Evolutionary conservation across 1,140 invertebrate genomes (phyloP).

Genomic region (Drosophila kikkawai): DNA sequence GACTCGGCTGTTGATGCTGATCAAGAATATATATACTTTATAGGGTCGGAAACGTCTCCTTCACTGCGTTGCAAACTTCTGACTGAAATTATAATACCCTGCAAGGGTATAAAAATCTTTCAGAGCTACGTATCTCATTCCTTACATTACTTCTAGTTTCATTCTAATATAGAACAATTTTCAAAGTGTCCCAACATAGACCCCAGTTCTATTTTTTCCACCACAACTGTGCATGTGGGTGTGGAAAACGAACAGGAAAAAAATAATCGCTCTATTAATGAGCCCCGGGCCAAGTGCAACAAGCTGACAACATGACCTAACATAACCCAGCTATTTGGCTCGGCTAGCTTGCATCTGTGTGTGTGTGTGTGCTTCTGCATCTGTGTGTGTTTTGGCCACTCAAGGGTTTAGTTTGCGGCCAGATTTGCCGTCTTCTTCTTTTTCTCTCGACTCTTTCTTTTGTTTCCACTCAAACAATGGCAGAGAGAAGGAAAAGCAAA

Average conservation of each 20-base stretch:
- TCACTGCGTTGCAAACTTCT: too few species aligned
- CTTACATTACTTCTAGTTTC: not conserved
- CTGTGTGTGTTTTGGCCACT: slow-evolving; percentile 23
- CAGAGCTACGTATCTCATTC: not conserved
- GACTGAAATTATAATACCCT: too few species aligned
- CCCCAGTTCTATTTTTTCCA: not conserved
- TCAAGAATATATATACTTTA: too few species aligned
- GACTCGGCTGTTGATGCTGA: too few species aligned
- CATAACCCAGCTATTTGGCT: slow-evolving; percentile 55
- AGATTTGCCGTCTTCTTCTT: slow-evolving; percentile 11
- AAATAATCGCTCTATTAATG: slow-evolving; percentile 83
- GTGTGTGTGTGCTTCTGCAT: not conserved
- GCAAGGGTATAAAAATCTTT: too few species aligned
- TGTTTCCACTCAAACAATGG: slow-evolving; percentile 30
- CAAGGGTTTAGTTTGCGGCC: slow-evolving; percentile 38
- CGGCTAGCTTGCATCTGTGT: slow-evolving; percentile 15
- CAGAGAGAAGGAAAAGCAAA: not conserved
- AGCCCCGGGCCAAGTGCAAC: slow-evolving; percentile 82
- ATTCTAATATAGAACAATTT: not conserved
- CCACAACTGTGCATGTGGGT: slow-evolving; percentile 21
- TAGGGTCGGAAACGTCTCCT: too few species aligned
- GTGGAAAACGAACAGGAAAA: slow-evolving; percentile 42
- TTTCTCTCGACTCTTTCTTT: slow-evolving; percentile 14
- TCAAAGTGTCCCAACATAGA: too few species aligned
- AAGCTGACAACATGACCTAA: slow-evolving; percentile 79